Evolutionary conservation across 2,888 invertebrate species (phyloP), one percentile per base, ranked within the genome.

Genomic region (Parochlus steinenii): DNA sequence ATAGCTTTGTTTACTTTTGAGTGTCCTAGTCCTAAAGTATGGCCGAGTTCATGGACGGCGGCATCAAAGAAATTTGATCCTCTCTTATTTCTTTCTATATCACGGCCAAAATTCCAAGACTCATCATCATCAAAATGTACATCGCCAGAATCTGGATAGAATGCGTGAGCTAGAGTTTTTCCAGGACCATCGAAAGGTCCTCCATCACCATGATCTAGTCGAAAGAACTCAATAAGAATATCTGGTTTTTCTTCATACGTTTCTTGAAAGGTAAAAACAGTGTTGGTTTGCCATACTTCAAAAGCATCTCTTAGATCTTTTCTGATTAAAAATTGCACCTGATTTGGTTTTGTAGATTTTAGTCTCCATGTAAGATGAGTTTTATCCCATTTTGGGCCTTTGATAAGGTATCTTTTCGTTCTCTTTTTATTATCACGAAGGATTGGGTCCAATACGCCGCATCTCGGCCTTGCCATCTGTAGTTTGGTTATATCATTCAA

Each of bases 101-200:
- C 72, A 43, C 67, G 68, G 34, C 64, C 64, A 45, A 64, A 65
- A 39, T 63, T 62, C 83, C 83, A 85, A 18, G 67, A 63, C 54
- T 86, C 85, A 44, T 83, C 83, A 43, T 76, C 78, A 53, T 86
- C 85, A 50, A 85, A 85, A 56, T 86, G 85, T 10, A 79, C 82
- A 53, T 85, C 83, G 7, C 74, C 78, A 12, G 65, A 59, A 32
- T 81, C 82, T 2, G 85, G 85, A 56, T 82, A 83, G 63, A 83
- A 86, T 34, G 85, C 85, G 59, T 85, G 85, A 31, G 83, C 85
- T 48, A 33, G 17, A 33, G 12, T 33, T 12, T n/a, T n/a, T 11
- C 33, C 25, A 4, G 24, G 12, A 8, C 33, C 33, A 5, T 8
- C 11, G 18, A 33, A 33, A 19, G 24, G 16, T 14, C 14, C 24